A percentile compares a stretch with the other conserved stretches of the same genome.
These are phyloP conservation scores for Chlorospingus flavigularis DNA, from an alignment of 2,797 vertebrate species.

Conservation along the genomic window DNA sequence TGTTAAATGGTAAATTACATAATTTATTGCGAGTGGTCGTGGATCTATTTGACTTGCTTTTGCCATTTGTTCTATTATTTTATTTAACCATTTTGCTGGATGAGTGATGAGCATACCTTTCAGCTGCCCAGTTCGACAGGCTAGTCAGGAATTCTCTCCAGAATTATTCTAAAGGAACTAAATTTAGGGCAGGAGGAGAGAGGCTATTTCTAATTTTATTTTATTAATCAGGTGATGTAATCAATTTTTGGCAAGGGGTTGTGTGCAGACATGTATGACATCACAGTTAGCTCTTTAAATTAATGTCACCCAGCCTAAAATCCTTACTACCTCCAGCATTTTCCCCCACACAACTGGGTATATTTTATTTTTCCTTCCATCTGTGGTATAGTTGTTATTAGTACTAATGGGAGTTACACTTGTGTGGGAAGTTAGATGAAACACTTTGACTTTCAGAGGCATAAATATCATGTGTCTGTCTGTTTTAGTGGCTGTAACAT, in stretches of 20 bases:
- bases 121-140: constrained; percentile 1
- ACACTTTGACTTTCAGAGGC: background rate
- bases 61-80: constrained; percentile 37
- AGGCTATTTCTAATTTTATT: background rate
- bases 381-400: background rate
- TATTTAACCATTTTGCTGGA: constrained; percentile 6
- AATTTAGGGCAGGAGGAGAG: background rate
- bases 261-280: background rate
- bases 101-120: constrained; percentile 25
- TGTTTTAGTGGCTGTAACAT: background rate
- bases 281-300: background rate
- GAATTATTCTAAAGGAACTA: background rate
- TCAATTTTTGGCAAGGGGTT: background rate
- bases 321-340: background rate
- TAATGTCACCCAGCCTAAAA: background rate
- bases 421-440: background rate
- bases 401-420: background rate
- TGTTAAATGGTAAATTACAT: constrained; percentile 34
- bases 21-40: background rate
- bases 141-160: background rate
- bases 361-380: background rate
- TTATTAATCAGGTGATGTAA: background rate
- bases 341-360: background rate
- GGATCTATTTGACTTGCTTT: constrained; percentile 46
- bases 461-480: background rate